Percentiles rank a stretch among this genome's conserved stretches.
phyloP scores from a whole-genome alignment of 1,140 invertebrate genomes.

The Cecropterus lyciades region DNA sequence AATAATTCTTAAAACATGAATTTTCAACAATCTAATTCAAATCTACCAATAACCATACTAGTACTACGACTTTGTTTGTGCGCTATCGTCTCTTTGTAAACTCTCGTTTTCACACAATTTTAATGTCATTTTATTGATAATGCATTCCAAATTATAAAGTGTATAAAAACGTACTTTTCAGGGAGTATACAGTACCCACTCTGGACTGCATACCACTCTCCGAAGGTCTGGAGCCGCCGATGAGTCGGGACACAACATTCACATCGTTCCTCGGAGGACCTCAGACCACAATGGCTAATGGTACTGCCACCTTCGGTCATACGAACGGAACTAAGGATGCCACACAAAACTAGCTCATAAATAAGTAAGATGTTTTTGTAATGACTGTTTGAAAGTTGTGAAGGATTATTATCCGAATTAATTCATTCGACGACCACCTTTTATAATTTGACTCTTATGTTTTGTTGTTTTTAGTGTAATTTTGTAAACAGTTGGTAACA shows the following conservation, averaged over 20 bases:
- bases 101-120: too few species aligned
- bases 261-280: conserved; percentile 87
- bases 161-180: conserved; percentile 52
- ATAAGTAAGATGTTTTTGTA: conserved; percentile 19
- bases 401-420: conserved; percentile 29
- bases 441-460: conserved; percentile 15
- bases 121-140: too few species aligned
- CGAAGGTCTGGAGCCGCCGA: conserved; percentile 78
- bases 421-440: conserved; percentile 1
- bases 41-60: too few species aligned
- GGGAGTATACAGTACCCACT: conserved; percentile 80
- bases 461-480: too few species aligned
- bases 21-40: too few species aligned
- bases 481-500: too few species aligned
- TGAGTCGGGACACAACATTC: conserved; percentile 88
- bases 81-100: too few species aligned
- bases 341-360: conserved; percentile 29
- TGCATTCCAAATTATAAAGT: too few species aligned
- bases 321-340: conserved; percentile 46
- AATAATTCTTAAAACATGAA: too few species aligned
- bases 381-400: conserved; percentile 10
- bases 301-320: conserved; percentile 50
- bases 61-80: too few species aligned
- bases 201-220: conserved; percentile 79
- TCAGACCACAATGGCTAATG: conserved; percentile 59